Evolutionary conservation across 2,113 vertebrate species (phyloP), one percentile per base, ranked within the genome.

Genomic region (Chauna torquata): DNA sequence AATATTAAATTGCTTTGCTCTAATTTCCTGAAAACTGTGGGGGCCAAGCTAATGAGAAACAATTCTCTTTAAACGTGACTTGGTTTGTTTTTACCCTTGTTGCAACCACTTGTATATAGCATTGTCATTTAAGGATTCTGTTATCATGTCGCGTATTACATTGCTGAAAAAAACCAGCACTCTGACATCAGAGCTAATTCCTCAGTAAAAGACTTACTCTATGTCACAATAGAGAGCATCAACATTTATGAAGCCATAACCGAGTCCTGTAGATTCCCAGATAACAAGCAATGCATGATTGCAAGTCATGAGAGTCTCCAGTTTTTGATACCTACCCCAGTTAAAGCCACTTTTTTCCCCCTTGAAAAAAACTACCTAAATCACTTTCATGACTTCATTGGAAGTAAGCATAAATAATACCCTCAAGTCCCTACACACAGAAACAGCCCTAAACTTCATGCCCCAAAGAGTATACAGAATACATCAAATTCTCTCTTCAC

Each of bases 131-230:
- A 82, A 86, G 34, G 18, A 44, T 88, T 82, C 44, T 55, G 19
- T 68, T 83, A 68, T 34, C 22, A 16, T 72, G 17, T 24, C 22
- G 19, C 8, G 5, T 55, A 34, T 42, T 79, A 28, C 27, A 54
- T 47, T 61, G 50, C 34, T 74, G 54, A 90, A 93, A 90, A 93
- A 69, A 88, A 81, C 13, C 61, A 68, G 0, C n/a, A 22, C n/a
- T 62, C 38, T 57, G 30, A 2, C 30, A 87, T 36, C 34, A 69
- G 62, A 96, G 27, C 36, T 42, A 45, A 27, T 88, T 92, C 18
- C 14, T 32, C 0, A 0, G 3, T 57, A 77, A 57, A 68, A 86
- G 11, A 64, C 42, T 20, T 70, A 58, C 16, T 74, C 18, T n/a
- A 4, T 34, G 16, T 36, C 28, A 72, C 44, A 79, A 82, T 34